phyloP scores from a whole-genome alignment of 2,888 invertebrate genomes.

The Caenorhabditis panamensis region DNA sequence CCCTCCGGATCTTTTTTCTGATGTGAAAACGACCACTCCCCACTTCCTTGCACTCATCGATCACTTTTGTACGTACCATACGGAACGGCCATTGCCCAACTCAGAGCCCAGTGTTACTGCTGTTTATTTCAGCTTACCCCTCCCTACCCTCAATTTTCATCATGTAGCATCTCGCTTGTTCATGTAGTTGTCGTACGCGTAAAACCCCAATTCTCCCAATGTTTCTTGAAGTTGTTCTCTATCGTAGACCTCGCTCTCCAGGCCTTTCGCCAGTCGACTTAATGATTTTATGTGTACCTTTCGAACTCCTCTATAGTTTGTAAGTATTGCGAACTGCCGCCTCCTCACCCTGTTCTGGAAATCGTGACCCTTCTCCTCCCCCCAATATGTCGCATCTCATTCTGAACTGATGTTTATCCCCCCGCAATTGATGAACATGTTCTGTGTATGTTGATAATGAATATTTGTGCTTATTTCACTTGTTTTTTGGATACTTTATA shows the following conservation, averaged over 20 bases:
- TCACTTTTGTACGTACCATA: constrained; percentile 9
- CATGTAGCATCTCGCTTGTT: constrained; percentile 54
- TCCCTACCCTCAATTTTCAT: constrained; percentile 3
- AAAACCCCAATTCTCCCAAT: background rate
- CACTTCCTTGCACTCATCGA: background rate
- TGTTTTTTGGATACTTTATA: background rate
- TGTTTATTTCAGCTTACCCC: constrained; percentile 5
- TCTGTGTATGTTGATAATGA: background rate
- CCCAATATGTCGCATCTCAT: constrained; percentile 14
- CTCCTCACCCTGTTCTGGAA: background rate
- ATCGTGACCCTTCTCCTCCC: background rate
- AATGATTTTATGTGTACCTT: background rate
- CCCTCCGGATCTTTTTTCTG: background rate
- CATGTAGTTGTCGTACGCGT: constrained; percentile 59
- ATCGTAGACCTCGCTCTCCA: background rate
- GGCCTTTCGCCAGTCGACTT: background rate
- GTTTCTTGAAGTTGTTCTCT: background rate
- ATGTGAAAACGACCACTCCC: constrained; percentile 16
- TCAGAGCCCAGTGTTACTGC: constrained; percentile 29
- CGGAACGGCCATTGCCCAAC: constrained; percentile 24
- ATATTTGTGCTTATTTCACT: too few species aligned
- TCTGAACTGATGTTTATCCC: constrained; percentile 20
- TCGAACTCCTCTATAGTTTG: constrained; percentile 23
- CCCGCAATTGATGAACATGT: constrained; percentile 25
- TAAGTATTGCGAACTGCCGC: constrained; percentile 13